Evolutionary conservation across 2,113 vertebrate genomes (phyloP).

Genomic region (Gallinago media): DNA sequence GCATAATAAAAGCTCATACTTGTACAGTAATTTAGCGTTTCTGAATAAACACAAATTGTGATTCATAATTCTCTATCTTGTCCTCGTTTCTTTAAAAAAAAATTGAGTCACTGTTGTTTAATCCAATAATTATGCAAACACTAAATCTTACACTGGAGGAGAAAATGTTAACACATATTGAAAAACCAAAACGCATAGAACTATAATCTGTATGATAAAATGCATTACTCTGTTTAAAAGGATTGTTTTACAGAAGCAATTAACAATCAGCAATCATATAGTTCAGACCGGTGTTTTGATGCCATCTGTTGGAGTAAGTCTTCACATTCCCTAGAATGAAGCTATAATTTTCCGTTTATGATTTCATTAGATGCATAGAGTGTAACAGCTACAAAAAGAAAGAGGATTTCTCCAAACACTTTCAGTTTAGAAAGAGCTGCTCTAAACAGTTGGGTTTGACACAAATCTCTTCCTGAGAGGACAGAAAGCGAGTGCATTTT

Average conservation of each 20-base stretch:
- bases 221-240: conserved; percentile 84
- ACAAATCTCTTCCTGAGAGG: conserved; percentile 22
- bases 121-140: conserved; percentile 82
- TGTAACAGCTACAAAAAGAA: conserved; percentile 72
- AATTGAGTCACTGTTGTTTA: conserved; percentile 79
- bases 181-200: conserved; percentile 77
- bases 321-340: conserved; percentile 79
- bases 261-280: conserved; percentile 85
- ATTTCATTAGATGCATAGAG: conserved; percentile 80
- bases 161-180: conserved; percentile 83
- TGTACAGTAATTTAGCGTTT: conserved; percentile 52
- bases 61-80: conserved; percentile 66
- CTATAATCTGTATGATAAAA: conserved; percentile 87
- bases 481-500: conserved; percentile 15
- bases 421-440: conserved; percentile 45
- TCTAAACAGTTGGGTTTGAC: conserved; percentile 51
- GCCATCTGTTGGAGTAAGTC: conserved; percentile 98
- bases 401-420: conserved; percentile 61
- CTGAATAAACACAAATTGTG: conserved; percentile 65
- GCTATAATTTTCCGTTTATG: conserved; percentile 86
- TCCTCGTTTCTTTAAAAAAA: conserved; percentile 58
- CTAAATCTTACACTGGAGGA: conserved; percentile 79
- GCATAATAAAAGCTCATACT: conserved; percentile 50
- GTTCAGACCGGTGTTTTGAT: conserved; percentile 95
- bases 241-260: conserved; percentile 86